Conservation (phyloP, 2,113 vertebrate species). For the Platysteira castanea region DNA sequence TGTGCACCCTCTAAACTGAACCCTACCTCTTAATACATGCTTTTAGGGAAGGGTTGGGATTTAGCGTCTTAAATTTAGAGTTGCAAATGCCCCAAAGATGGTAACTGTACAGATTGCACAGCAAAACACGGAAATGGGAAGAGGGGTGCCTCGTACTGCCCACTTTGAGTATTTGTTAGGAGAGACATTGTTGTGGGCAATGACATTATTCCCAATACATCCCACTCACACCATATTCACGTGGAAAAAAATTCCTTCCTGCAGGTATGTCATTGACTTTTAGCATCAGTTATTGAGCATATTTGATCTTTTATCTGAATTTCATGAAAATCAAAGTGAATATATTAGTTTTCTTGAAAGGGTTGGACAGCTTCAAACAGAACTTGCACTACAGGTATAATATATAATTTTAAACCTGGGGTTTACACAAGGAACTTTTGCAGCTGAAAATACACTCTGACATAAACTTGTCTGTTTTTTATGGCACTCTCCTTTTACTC, state of each 20-base stretch:
- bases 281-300: neutral
- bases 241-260: constrained; percentile 18
- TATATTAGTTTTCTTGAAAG: neutral
- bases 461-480: neutral
- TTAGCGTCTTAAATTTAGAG: neutral
- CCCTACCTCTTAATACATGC: neutral
- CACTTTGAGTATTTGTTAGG: neutral
- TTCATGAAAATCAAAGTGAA: neutral
- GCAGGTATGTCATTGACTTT: neutral
- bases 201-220: neutral
- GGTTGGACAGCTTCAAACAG: neutral
- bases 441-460: neutral
- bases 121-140: neutral
- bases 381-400: neutral
- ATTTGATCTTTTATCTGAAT: neutral
- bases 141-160: neutral
- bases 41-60: neutral
- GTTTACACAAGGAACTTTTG: neutral
- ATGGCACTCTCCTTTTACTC: neutral
- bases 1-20: neutral
- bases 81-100: neutral
- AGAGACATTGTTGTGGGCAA: neutral
- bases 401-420: neutral
- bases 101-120: neutral
- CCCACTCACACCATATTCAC: neutral